Base-by-base conservation (phyloP, 2,113 vertebrate species). In the Mesembrinibis cayennensis region DNA sequence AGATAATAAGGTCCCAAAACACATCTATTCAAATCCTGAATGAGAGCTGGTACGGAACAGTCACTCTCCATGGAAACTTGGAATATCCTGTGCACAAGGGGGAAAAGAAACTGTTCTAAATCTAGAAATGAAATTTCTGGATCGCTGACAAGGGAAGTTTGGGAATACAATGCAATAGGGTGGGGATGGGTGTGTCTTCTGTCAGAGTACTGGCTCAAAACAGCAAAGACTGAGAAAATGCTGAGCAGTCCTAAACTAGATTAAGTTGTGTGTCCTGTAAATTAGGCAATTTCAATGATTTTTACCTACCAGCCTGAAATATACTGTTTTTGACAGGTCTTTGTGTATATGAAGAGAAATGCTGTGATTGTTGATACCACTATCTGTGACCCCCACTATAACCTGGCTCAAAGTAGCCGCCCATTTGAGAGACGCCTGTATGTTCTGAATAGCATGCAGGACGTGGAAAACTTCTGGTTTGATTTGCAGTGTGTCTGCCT, bases 401-500 rank as follows among this genome's bases (percentile, higher is more conserved):
- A 99, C 97, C 96, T 99, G 95, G 99, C 99, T 16, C 97, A 97
- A 27, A 99, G 99, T 92, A 98, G 95, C 18, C 98, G 98, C 8
- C 99, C 99, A 0, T 99, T 99, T 13, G 99, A 99, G 71, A 97
- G 96, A 44, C 99, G 99, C 4, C 91, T 72, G 0, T 99, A 99
- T 2, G 90, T 97, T 5, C 98, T 99, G 61, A 98, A 95, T 85
- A 98, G 98, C 8, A 89, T 98, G 34, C 98, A 99, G 50, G 99
- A 99, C 1, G 98, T 99, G 65, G 99, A 99, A 70, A 99, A 98
- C 98, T 99, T 98, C 97, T 99, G 99, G 99, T 99, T 99, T 38
- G 99, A 99, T 55, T 94, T 99, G 95, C 99, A 99, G 97, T 99
- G 99, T 45, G 99, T 99, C 97, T 99, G 99, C 97, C 99, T 99